Base-by-base conservation (phyloP, 2,888 invertebrate genomes). In the Mechanitis messenoides region DNA sequence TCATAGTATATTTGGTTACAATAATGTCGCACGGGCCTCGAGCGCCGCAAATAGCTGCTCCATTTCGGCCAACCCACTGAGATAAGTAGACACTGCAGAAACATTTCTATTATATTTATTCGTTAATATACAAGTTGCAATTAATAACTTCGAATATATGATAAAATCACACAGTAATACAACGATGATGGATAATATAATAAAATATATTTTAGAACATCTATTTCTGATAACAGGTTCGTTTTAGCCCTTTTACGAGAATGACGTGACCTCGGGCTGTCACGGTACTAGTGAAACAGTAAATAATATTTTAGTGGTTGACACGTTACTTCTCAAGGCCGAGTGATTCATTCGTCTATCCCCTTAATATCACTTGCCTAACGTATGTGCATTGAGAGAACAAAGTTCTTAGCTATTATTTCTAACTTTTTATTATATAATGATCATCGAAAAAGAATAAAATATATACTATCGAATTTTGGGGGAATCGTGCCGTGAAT, bases 11-110 rank as follows among this genome's bases (percentile, higher is more conserved):
- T 50, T 66, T 81, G 74, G 81, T 76, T 82, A 80, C 78, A 79
- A 81, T 87, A 85, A 81, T 87, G 86, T 87, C 88, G 83, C 83
- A 79, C 88, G 87, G 87, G 88, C 87, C 88, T 87, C 87, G 85
- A 75, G 77, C 78, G 80, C 83, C 82, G 79, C 84, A 90, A 90
- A 90, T 90, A 90, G 89, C 85, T 79, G 87, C 77, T 84, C 89
- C 85, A 88, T 82, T 87, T 89, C 84, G 78, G 82, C 83, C 85
- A 79, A 78, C 85, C 81, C 83, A 80, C 81, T 76, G 80, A 79
- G 84, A 82, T 82, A 81, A 81, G 82, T 84, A 77, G 85, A 85
- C 84, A 83, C 81, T 81, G 77, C 81, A 79, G 81, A 82, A 78
- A 78, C 75, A 76, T 81, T 81, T 76, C 77, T 77, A 80, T 79